phyloP scores from a whole-genome alignment of 1,140 invertebrate species.

The Harpegnathos saltator region DNA sequence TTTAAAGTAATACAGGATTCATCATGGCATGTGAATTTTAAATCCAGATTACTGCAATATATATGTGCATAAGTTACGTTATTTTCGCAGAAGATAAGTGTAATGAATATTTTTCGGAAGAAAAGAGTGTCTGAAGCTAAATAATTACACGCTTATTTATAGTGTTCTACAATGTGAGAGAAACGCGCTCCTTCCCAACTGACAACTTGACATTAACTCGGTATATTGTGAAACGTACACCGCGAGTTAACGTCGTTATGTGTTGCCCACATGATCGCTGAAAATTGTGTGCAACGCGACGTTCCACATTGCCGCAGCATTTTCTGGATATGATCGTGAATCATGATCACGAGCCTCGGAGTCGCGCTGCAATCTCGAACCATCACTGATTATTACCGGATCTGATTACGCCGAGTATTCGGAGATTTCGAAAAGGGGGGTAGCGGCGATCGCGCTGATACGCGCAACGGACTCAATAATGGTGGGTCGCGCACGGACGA shows the following conservation, averaged over 20 bases:
- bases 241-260: constrained; percentile 40
- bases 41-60: neutral
- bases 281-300: constrained; percentile 5
- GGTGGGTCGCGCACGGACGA: too few relatives aligned
- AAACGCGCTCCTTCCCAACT: constrained; percentile 49
- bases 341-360: constrained; percentile 25
- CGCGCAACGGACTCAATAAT: neutral
- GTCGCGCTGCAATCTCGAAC: neutral
- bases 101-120: neutral
- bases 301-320: neutral
- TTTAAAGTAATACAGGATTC: neutral
- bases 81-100: neutral
- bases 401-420: neutral
- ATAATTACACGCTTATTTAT: constrained; percentile 23
- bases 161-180: neutral
- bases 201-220: constrained; percentile 68
- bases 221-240: constrained; percentile 13
- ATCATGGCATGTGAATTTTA: neutral
- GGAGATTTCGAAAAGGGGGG: neutral
- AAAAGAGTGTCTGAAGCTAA: neutral
- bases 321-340: neutral
- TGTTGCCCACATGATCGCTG: constrained; percentile 1
- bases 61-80: constrained; percentile 15
- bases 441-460: neutral
- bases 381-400: neutral